Conservation (phyloP, 2,888 invertebrate genomes). For the Gasteruption jaculator region DNA sequence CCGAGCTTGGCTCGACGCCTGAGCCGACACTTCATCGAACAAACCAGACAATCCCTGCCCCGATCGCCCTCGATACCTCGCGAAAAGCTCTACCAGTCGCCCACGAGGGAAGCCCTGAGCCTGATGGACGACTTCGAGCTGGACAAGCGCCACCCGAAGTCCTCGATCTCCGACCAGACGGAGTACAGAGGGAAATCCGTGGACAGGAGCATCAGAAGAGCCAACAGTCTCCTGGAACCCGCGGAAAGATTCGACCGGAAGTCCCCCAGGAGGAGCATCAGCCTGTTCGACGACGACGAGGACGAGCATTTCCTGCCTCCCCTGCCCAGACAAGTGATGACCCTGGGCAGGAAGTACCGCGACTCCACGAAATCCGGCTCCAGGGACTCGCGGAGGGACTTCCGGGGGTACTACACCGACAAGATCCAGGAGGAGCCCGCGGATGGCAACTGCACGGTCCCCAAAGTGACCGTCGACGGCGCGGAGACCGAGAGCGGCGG, state of each 20-base stretch:
- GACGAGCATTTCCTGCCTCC: constrained; percentile 28
- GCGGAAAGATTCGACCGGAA: constrained; percentile 25
- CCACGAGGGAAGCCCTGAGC: constrained; percentile 23
- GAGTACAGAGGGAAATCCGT: constrained; percentile 35
- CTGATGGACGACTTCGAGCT: constrained; percentile 12
- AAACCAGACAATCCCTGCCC: constrained; percentile 40
- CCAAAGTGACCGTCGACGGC: constrained; percentile 13
- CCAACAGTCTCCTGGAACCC: constrained; percentile 38
- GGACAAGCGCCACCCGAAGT: constrained; percentile 18
- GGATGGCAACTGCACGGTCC: constrained; percentile 25
- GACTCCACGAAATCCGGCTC: constrained; percentile 27
- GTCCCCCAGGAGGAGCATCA: constrained; percentile 37
- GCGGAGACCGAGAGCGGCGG: constrained; percentile 30
- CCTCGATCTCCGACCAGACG: constrained; percentile 29
- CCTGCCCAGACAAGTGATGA: constrained; percentile 33
- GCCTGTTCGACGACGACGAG: constrained; percentile 43
- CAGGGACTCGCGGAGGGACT: constrained; percentile 27
- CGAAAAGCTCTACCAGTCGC: constrained; percentile 31
- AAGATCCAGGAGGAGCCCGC: constrained; percentile 43
- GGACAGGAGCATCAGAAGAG: constrained; percentile 40
- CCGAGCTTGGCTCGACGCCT: constrained; percentile 45
- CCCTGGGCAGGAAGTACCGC: constrained; percentile 35
- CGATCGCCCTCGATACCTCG: constrained; percentile 39
- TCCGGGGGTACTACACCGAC: constrained; percentile 34
- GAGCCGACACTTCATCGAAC: constrained; percentile 45